These are phyloP conservation scores for Sciurus niger DNA, from an alignment of 2,113 vertebrate genomes.

Conservation along the genomic window DNA sequence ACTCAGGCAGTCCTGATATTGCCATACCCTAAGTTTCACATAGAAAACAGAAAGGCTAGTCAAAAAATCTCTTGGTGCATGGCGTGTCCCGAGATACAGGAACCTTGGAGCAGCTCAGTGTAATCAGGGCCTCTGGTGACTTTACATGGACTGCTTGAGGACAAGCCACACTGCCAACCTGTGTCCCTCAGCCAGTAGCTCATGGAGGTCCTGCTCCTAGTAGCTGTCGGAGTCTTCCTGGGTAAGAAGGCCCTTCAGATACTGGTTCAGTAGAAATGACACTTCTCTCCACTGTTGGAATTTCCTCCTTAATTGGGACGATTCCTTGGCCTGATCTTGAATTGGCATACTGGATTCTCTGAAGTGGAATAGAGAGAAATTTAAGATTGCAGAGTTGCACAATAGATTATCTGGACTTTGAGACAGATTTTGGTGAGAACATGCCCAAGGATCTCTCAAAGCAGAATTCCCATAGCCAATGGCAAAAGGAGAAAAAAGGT, in stretches of 20 bases:
- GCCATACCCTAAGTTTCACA: background rate
- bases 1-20: background rate
- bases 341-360: background rate
- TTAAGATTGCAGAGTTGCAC: slow-evolving; percentile 79
- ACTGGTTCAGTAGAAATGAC: slow-evolving; percentile 86
- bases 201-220: slow-evolving; percentile 92
- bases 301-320: slow-evolving; percentile 79
- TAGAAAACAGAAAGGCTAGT: background rate
- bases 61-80: background rate
- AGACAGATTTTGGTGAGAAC: background rate
- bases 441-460: too few relatives aligned
- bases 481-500: too few relatives aligned
- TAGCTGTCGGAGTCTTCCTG: slow-evolving; percentile 89
- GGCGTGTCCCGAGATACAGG: background rate
- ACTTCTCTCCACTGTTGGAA: slow-evolving; percentile 89
- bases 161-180: slow-evolving; percentile 88
- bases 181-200: slow-evolving; percentile 91
- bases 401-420: background rate
- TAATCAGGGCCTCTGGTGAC: background rate
- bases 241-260: slow-evolving; percentile 93
- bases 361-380: background rate
- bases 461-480: too few relatives aligned
- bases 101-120: background rate
- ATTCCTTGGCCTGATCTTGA: background rate
- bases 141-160: slow-evolving; percentile 90